phyloP scores from a whole-genome alignment of 53 echinoderm and acorn worm species.

The Mesocentrotus franciscanus region DNA sequence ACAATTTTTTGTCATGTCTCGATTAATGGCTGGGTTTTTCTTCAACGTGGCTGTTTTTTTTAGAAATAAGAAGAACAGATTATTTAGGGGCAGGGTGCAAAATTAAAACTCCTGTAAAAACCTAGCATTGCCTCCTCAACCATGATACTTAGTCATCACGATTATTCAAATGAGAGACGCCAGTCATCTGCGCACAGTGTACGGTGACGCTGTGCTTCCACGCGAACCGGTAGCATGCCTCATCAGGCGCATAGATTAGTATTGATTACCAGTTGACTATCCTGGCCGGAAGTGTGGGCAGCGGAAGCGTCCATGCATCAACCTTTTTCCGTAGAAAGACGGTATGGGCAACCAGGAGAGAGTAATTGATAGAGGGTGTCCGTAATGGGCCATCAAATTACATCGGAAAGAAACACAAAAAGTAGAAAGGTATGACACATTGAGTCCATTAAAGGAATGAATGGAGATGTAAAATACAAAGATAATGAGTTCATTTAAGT shows the following conservation, averaged over 20 bases:
- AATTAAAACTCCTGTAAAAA: not conserved
- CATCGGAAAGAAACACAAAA: conserved; percentile 24
- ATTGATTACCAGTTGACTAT: conserved; percentile 47
- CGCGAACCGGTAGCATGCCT: not conserved
- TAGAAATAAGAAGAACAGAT: no score
- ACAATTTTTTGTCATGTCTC: no score
- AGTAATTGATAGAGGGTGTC: conserved; percentile 35
- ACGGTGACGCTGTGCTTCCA: not conserved
- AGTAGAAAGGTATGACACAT: conserved; percentile 21
- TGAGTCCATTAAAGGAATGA: conserved; percentile 17
- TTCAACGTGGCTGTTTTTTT: no score
- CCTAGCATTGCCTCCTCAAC: not conserved
- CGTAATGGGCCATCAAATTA: conserved; percentile 49
- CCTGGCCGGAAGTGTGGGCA: conserved; percentile 28
- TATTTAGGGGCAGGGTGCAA: not conserved
- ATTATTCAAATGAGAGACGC: not conserved
- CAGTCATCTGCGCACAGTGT: not conserved
- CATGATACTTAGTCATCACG: conserved; percentile 9
- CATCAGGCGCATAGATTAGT: conserved; percentile 4
- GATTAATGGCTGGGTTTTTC: no score
- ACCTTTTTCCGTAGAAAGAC: not conserved
- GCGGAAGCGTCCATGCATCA: not conserved
- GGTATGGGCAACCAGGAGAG: not conserved
- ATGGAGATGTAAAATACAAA: not conserved
- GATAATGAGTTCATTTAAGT: not conserved